phyloP scores from a whole-genome alignment of 2,113 vertebrate species.

The Gracilinanus agilis region DNA sequence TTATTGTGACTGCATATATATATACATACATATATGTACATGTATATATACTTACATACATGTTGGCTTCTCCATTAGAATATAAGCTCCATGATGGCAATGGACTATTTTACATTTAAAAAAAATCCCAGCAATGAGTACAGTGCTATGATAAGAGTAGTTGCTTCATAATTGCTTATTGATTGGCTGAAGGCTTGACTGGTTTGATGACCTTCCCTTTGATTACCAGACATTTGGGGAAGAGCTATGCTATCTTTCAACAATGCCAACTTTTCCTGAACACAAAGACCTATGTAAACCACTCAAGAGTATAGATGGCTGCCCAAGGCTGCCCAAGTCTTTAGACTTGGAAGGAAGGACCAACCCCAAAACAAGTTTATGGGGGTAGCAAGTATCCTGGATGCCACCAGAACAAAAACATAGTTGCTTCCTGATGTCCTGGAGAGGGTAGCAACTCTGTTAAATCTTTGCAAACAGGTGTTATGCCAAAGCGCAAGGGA shows the following conservation, averaged over 20 bases:
- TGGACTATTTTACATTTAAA: not conserved
- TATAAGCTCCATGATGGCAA: not conserved
- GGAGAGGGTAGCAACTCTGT: not conserved
- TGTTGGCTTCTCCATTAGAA: not conserved
- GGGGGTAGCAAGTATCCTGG: not conserved
- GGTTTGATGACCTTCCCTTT: not conserved
- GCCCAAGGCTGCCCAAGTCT: no score
- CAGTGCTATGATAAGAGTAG: not conserved
- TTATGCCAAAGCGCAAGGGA: not conserved
- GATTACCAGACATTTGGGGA: not conserved
- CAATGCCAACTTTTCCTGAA: not conserved
- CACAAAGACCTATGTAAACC: not conserved
- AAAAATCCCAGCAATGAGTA: not conserved
- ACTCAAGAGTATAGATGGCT: not conserved
- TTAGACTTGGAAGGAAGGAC: not conserved
- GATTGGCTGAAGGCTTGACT: not conserved
- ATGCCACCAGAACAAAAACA: not conserved
- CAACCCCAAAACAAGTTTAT: not conserved
- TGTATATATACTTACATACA: not conserved
- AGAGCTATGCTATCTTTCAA: not conserved
- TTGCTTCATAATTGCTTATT: not conserved
- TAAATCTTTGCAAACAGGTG: not conserved
- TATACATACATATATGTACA: no score
- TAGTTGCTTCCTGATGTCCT: not conserved
- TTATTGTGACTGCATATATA: not conserved